Evolutionary conservation across 2,888 invertebrate genomes (phyloP).

Genomic region (Listrodromus nycthemerus): DNA sequence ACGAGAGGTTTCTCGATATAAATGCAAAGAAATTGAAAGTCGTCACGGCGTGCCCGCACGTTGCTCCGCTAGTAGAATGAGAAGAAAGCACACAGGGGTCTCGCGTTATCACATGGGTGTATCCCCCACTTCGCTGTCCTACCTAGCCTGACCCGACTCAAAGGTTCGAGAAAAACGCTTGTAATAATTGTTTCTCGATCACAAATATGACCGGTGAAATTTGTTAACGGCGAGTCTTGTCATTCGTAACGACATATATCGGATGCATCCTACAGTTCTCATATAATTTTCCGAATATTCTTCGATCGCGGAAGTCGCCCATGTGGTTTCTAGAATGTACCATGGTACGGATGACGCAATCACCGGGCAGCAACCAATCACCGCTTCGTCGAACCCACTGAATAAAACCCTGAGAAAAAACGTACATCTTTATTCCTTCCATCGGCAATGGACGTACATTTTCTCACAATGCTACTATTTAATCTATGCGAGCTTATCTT

Average conservation of each 20-base stretch:
- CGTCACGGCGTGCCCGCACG: slow-evolving; percentile 74
- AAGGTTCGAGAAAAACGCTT: slow-evolving; percentile 24
- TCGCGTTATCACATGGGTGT: slow-evolving; percentile 63
- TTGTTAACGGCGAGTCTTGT: slow-evolving; percentile 6
- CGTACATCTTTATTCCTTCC: slow-evolving; percentile 22
- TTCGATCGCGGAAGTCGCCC: slow-evolving; percentile 15
- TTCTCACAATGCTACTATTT: slow-evolving; percentile 22
- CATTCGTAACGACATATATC: not conserved
- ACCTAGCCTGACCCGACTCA: slow-evolving; percentile 61
- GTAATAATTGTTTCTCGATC: slow-evolving; percentile 23
- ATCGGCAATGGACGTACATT: slow-evolving; percentile 1
- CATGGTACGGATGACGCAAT: slow-evolving; percentile 71
- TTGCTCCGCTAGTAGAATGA: slow-evolving; percentile 73
- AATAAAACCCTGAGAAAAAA: slow-evolving; percentile 18
- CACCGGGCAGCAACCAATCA: slow-evolving; percentile 66
- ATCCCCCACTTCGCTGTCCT: slow-evolving; percentile 41
- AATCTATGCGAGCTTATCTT: slow-evolving; percentile 43
- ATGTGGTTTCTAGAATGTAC: slow-evolving; percentile 74
- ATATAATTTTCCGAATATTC: slow-evolving; percentile 8
- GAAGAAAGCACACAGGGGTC: slow-evolving; percentile 59
- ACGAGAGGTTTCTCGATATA: slow-evolving; percentile 45
- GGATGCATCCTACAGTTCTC: not conserved
- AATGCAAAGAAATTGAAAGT: slow-evolving; percentile 72
- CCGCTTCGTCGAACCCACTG: slow-evolving; percentile 21
- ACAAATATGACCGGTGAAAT: slow-evolving; percentile 41